Evolutionary conservation across 2,888 invertebrate genomes (phyloP).

Genomic region (Tipula lateralis): DNA sequence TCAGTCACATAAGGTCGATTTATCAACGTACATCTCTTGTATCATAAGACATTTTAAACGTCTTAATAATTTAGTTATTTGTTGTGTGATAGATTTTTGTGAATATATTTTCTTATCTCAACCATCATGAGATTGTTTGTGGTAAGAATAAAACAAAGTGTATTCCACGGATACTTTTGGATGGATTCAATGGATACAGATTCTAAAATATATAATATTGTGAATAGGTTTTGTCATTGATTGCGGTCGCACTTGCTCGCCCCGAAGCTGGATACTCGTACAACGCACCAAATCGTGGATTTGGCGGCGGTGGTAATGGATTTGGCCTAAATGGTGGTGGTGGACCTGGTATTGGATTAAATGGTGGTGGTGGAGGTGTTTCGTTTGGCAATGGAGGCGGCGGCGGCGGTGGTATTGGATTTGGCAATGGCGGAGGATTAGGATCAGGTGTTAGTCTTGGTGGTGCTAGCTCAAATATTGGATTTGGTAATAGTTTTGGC

Average conservation of each 20-base stretch:
- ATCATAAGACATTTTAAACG: neutral
- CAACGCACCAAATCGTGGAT: conserved; percentile 42
- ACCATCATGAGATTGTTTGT: neutral
- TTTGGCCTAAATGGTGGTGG: conserved; percentile 35
- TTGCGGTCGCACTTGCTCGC: conserved; percentile 55
- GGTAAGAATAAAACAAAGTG: neutral
- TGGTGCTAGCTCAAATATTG: conserved; percentile 38
- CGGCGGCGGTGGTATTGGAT: conserved; percentile 36
- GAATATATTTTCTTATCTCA: neutral
- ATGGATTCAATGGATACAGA: neutral
- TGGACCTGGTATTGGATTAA: conserved; percentile 33
- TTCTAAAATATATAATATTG: neutral
- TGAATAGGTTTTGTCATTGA: conserved; percentile 35
- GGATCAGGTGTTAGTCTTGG: conserved; percentile 41
- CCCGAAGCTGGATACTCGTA: conserved; percentile 61
- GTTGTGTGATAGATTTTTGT: neutral
- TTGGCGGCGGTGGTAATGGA: conserved; percentile 34
- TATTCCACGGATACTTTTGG: neutral
- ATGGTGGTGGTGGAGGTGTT: neutral
- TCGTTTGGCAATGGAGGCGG: neutral
- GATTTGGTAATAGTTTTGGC: conserved; percentile 43
- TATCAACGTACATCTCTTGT: conserved; percentile 2
- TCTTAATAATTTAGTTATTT: neutral
- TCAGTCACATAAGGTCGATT: conserved; percentile 20
- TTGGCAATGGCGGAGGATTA: conserved; percentile 40